Conservation (phyloP, 1,140 invertebrate genomes). For the Temnothorax curvispinosus region DNA sequence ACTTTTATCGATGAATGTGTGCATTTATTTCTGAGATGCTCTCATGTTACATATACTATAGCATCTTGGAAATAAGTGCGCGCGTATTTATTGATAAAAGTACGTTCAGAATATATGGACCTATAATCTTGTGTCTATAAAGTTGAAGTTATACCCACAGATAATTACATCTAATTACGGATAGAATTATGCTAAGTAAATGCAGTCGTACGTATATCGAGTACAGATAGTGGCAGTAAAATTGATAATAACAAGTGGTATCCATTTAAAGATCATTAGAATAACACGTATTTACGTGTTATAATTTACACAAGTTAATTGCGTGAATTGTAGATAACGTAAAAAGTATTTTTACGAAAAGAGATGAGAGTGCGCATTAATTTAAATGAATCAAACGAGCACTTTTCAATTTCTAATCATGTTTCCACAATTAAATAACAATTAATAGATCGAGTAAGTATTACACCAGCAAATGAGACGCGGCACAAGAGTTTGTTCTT, state of each 20-base stretch:
- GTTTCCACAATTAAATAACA: background rate
- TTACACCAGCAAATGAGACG: background rate
- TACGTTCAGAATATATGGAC: no score
- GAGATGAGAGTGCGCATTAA: background rate
- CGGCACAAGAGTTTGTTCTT: background rate
- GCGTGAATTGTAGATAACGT: background rate
- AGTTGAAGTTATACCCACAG: background rate
- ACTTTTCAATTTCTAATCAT: background rate
- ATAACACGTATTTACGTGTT: background rate
- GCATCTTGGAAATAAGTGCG: no score
- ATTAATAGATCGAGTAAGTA: background rate
- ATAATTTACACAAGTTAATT: background rate
- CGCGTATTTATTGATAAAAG: no score
- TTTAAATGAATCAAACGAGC: background rate
- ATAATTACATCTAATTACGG: background rate
- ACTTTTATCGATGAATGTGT: no score
- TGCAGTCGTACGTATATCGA: background rate
- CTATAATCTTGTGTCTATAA: background rate
- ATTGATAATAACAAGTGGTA: background rate
- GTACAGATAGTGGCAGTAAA: slow-evolving; percentile 6
- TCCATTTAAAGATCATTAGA: background rate
- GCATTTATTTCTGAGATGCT: no score
- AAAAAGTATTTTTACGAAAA: background rate
- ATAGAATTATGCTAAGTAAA: background rate
- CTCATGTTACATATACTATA: no score